Percentiles rank a stretch among this genome's conserved stretches.
Conservation (phyloP, 2,797 vertebrate genomes). For the Sylvilagus floridanus region DNA sequence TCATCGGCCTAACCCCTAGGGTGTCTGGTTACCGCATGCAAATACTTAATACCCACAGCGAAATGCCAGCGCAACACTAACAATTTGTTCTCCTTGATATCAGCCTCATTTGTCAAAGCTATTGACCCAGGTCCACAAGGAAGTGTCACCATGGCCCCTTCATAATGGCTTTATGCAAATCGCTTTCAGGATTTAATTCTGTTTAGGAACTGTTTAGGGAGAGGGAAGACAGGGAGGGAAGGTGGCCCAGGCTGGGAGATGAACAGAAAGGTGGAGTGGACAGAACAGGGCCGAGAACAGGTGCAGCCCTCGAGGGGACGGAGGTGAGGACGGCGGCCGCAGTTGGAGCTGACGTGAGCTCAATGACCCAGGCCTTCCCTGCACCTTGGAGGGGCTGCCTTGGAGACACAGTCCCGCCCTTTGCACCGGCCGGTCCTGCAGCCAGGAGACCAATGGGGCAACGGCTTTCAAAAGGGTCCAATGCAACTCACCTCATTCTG, state of each 20-base stretch:
- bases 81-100: constrained; percentile 78
- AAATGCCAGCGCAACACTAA: constrained; percentile 79
- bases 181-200: constrained; percentile 66
- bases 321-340: background rate
- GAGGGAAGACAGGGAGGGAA: background rate
- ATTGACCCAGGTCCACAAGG: constrained; percentile 72
- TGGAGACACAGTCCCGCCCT: background rate
- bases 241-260: background rate
- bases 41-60: constrained; percentile 77
- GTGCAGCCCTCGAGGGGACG: background rate
- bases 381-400: background rate
- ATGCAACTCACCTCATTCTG: background rate
- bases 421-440: accelerated
- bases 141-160: constrained; percentile 66
- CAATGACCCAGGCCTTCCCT: background rate
- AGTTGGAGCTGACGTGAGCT: background rate
- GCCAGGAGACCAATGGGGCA: background rate
- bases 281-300: background rate
- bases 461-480: background rate
- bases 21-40: constrained; percentile 74
- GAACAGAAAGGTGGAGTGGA: background rate
- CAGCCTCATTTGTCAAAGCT: constrained; percentile 80
- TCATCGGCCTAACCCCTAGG: constrained; percentile 73
- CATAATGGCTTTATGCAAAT: constrained; percentile 79
- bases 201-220: constrained; percentile 34